Conservation (phyloP, 2,888 invertebrate genomes). For the Ophioninae sp. region DNA sequence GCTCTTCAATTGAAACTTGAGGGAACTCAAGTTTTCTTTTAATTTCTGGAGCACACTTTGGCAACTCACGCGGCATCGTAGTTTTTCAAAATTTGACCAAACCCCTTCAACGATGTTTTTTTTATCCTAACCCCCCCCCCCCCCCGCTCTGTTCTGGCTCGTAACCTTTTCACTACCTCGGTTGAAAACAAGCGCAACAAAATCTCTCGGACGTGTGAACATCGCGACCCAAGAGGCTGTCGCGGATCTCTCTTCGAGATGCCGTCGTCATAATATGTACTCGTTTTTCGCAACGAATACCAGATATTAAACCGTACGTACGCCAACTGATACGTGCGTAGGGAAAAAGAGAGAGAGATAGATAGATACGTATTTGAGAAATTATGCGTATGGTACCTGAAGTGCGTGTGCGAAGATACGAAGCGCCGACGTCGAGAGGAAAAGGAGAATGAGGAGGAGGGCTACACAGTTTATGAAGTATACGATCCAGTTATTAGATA, state of each 20-base stretch:
- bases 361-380: conserved; percentile 34
- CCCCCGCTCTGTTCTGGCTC: neutral
- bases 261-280: conserved; percentile 45
- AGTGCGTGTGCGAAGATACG: conserved; percentile 43
- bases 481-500: conserved; percentile 61
- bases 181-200: conserved; percentile 66
- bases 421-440: conserved; percentile 11
- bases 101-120: conserved; percentile 17
- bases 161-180: neutral
- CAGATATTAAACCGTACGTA: conserved; percentile 36
- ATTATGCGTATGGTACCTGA: conserved; percentile 28
- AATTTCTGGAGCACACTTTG: too few species aligned
- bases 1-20: too few species aligned
- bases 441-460: conserved; percentile 9
- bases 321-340: conserved; percentile 32
- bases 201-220: conserved; percentile 77
- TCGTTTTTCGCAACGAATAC: conserved; percentile 55
- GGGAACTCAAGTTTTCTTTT: too few species aligned
- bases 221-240: conserved; percentile 70
- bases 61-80: too few species aligned
- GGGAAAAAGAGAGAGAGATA: too few species aligned
- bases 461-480: conserved; percentile 50
- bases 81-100: too few species aligned
- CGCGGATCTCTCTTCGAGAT: conserved; percentile 54
- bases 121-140: neutral